Evolutionary conservation across 2,797 vertebrate species (phyloP).

Genomic region (Galaxias olidus): DNA sequence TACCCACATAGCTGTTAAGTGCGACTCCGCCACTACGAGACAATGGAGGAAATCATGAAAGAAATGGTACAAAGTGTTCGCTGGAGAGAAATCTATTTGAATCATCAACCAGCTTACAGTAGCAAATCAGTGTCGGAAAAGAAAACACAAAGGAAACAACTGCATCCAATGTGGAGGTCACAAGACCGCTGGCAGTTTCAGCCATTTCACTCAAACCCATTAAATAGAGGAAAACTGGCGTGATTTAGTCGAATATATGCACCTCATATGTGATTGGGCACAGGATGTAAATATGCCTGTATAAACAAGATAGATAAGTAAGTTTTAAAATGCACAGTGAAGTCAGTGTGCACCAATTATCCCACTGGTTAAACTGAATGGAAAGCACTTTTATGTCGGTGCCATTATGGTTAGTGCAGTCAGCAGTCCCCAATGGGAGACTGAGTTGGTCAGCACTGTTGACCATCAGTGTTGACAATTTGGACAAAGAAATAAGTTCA

Average conservation of each 20-base stretch:
- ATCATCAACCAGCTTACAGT: background rate
- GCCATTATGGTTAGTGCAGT: conserved; percentile 1
- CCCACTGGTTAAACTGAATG: no score
- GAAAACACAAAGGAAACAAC: conserved; percentile 16
- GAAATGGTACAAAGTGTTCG: no score
- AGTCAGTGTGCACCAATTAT: no score
- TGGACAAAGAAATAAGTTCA: conserved; percentile 31
- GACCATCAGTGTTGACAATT: conserved; percentile 45
- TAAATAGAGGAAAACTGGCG: conserved; percentile 52
- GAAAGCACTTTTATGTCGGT: no score
- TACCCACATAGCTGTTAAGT: no score
- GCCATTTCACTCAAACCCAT: conserved; percentile 76
- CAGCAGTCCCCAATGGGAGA: conserved; percentile 23
- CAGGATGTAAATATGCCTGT: conserved; percentile 41
- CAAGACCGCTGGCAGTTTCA: conserved; percentile 28
- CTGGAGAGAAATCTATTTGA: no score
- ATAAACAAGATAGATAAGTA: no score
- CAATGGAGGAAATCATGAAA: no score
- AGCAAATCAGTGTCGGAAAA: conserved; percentile 45
- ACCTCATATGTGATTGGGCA: conserved; percentile 42
- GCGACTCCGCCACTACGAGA: no score
- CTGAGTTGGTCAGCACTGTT: conserved; percentile 67
- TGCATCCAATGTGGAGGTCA: conserved; percentile 38
- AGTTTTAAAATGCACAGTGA: no score
- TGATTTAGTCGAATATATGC: conserved; percentile 37